phyloP scores from a whole-genome alignment of 23 tunicate genomes.

The Halocynthia aurantium region DNA sequence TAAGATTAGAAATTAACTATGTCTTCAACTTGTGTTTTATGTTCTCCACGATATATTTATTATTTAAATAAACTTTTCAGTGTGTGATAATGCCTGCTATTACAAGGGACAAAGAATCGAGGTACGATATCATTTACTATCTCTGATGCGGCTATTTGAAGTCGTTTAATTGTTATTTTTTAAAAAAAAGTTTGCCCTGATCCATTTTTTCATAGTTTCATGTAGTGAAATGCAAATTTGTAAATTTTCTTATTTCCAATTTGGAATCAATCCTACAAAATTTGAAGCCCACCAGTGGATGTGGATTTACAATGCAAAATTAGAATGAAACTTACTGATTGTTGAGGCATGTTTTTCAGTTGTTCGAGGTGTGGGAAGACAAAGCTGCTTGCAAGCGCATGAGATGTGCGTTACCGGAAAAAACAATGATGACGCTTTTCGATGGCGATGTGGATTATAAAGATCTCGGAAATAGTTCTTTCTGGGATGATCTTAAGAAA shows the following conservation, averaged over 20 bases:
- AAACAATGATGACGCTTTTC: background rate
- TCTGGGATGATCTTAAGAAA: conserved; percentile 29
- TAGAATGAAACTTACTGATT: background rate
- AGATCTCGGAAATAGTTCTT: conserved; percentile 12
- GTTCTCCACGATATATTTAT: background rate
- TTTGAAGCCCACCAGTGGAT: too few species aligned
- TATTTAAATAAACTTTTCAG: conserved; percentile 11
- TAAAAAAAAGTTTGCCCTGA: background rate
- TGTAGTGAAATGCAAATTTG: background rate
- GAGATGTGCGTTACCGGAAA: conserved; percentile 29
- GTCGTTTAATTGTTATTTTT: background rate
- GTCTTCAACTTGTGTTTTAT: background rate
- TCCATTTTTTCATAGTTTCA: background rate
- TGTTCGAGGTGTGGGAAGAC: conserved; percentile 51
- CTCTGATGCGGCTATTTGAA: background rate
- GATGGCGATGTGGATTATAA: conserved; percentile 27
- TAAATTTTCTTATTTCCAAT: background rate
- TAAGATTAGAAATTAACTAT: conserved; percentile 15
- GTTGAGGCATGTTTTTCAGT: background rate
- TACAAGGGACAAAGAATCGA: conserved; percentile 45
- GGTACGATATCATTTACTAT: background rate
- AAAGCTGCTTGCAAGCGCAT: conserved; percentile 33
- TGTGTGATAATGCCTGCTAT: conserved; percentile 40
- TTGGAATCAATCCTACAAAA: background rate
- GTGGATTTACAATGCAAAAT: background rate